These are phyloP conservation scores for Rhipidura dahli DNA, from an alignment of 2,113 vertebrate genomes.

Conservation along the genomic window DNA sequence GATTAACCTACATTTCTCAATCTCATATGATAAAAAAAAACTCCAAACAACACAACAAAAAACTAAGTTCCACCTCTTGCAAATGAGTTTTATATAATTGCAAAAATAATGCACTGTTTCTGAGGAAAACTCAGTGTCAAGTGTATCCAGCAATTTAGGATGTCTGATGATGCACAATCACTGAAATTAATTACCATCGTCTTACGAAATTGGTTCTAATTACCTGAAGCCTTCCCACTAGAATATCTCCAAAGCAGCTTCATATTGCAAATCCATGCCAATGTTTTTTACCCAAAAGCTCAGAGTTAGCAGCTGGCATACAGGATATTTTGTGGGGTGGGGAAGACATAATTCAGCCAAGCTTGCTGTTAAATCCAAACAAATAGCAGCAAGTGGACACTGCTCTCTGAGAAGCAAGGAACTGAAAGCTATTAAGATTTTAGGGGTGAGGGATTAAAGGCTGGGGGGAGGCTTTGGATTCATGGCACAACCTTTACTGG, in stretches of 20 bases:
- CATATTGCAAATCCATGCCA: not conserved
- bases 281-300: not conserved
- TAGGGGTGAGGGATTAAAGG: not conserved
- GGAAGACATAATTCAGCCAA: not conserved
- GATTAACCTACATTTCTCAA: not conserved
- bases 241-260: not conserved
- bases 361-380: not conserved
- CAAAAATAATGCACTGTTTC: not conserved
- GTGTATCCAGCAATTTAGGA: not conserved
- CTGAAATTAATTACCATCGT: constrained; percentile 15
- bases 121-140: not conserved
- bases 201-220: not conserved
- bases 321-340: not conserved
- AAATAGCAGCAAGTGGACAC: not conserved
- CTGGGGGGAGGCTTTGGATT: not conserved
- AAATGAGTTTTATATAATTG: not conserved
- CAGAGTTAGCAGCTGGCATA: not conserved
- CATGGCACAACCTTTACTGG: rapidly evolving
- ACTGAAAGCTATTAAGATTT: not conserved
- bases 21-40: not conserved
- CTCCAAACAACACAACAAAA: not conserved
- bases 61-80: not conserved
- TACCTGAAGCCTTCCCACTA: not conserved
- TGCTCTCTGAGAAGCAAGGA: not conserved
- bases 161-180: not conserved